Base-by-base conservation (phyloP, 2,888 invertebrate species). In the Epirrita christyi region DNA sequence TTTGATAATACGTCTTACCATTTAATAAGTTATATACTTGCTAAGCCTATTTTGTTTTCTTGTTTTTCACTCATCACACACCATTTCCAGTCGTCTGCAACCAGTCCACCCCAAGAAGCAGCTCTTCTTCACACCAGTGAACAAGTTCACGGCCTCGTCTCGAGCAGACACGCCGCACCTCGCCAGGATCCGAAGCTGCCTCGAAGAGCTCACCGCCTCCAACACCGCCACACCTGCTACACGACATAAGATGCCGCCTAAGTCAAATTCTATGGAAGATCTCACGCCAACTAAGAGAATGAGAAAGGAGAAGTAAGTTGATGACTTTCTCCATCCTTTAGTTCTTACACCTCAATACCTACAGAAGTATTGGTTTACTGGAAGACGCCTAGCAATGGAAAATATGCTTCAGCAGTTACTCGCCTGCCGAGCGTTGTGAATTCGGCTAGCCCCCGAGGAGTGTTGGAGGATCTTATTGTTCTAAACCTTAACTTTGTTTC, bases 261-360 rank as follows among this genome's bases (percentile, higher is more conserved):
- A 91, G 52, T 88, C 88, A 0, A 77, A 77, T 0, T 92, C 91
- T 0, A 88, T 92, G 88, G 91, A 92, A 46, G 90, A 92, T 61
- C 70, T 92, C 41, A 91, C 91, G 8, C 91, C 91, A 0, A 81
- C 73, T 1, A 91, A 88, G 61, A 75, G 77, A 58, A 68, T 76
- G 9, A 82, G 64, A 52, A 73, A 67, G 41, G 75, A 80, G 4
- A 77, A 76, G 88, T 86, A 55, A 50, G 55, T 46, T 7, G 8
- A 32, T n/a, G n/a, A n/a, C n/a, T n/a, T n/a, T n/a, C n/a, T n/a
- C n/a, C n/a, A n/a, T n/a, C n/a, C n/a, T n/a, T n/a, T n/a, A n/a
- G n/a, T n/a, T n/a, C n/a, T n/a, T n/a, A 32, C 21, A 10, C 37
- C 6, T 37, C 1, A n/a, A n/a, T 11, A 37, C 37, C 37, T 6